phyloP scores from a whole-genome alignment of 2,113 vertebrate species.

The Syrrhaptes paradoxus region DNA sequence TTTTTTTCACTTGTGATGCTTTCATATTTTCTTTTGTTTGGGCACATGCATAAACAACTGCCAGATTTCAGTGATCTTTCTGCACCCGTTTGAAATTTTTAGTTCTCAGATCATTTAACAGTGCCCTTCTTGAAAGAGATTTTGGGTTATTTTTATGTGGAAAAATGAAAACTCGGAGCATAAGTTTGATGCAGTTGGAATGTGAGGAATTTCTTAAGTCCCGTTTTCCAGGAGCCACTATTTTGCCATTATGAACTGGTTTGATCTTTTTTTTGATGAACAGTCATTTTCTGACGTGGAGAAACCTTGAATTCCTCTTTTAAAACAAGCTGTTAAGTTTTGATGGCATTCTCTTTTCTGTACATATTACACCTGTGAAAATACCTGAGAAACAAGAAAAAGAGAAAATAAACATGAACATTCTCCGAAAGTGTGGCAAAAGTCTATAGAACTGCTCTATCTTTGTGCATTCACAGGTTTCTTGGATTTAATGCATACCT shows the following conservation, averaged over 20 bases:
- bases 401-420: conserved; percentile 39
- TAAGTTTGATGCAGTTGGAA: conserved; percentile 48
- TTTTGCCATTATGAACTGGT: conserved; percentile 34
- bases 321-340: conserved; percentile 37
- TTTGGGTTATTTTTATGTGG: conserved; percentile 64
- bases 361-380: conserved; percentile 51
- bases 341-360: conserved; percentile 47
- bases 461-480: neutral
- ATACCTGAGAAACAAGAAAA: conserved; percentile 4
- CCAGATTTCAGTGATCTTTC: conserved; percentile 39
- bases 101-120: conserved; percentile 8
- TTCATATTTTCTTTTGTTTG: conserved; percentile 39
- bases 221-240: conserved; percentile 30
- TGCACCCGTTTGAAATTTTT: neutral
- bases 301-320: conserved; percentile 53
- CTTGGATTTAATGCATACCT: neutral
- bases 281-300: neutral
- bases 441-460: neutral
- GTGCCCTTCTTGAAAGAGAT: conserved; percentile 25
- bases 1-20: conserved; percentile 6
- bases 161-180: conserved; percentile 57
- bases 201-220: conserved; percentile 24
- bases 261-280: neutral
- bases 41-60: conserved; percentile 18
- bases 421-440: conserved; percentile 19